phyloP scores from a whole-genome alignment of 2,888 invertebrate species.

The Platerodrilus igneus region DNA sequence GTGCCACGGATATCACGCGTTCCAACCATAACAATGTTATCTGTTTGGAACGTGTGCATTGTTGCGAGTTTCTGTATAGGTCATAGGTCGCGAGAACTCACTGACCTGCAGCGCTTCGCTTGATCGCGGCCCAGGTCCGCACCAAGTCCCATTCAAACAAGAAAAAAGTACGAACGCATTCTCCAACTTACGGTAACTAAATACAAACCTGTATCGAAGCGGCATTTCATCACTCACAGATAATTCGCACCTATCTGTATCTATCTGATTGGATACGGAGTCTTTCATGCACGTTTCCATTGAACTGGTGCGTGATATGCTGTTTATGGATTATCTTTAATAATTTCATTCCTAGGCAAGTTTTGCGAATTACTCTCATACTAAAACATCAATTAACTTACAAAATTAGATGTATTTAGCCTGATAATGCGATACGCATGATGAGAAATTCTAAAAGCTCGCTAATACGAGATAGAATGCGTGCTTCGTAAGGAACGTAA shows the following conservation, averaged over 20 bases:
- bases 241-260: slow-evolving; percentile 31
- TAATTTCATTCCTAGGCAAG: too few species aligned
- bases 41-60: slow-evolving; percentile 35
- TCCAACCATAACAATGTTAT: slow-evolving; percentile 33
- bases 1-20: slow-evolving; percentile 25
- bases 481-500: too few species aligned
- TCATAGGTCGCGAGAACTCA: slow-evolving; percentile 46
- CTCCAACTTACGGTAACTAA: slow-evolving; percentile 4
- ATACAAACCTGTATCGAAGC: slow-evolving; percentile 17
- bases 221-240: slow-evolving; percentile 28
- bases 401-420: too few species aligned
- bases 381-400: too few species aligned
- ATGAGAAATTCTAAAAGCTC: too few species aligned
- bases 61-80: slow-evolving; percentile 38
- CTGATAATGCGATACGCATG: too few species aligned
- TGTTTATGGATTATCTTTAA: slow-evolving; percentile 27
- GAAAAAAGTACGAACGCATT: neutral
- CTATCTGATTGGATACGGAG: slow-evolving; percentile 21
- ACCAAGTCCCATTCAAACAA: slow-evolving; percentile 3
- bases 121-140: slow-evolving; percentile 25
- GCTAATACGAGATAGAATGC: too few species aligned
- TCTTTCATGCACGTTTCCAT: slow-evolving; percentile 30
- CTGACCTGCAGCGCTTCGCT: slow-evolving; percentile 43
- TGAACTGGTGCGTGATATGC: slow-evolving; percentile 26
- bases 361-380: too few species aligned